Evolutionary conservation across 2,113 vertebrate genomes (phyloP), one percentile per base, ranked within the genome.

Genomic region (Platycercus adscitus): DNA sequence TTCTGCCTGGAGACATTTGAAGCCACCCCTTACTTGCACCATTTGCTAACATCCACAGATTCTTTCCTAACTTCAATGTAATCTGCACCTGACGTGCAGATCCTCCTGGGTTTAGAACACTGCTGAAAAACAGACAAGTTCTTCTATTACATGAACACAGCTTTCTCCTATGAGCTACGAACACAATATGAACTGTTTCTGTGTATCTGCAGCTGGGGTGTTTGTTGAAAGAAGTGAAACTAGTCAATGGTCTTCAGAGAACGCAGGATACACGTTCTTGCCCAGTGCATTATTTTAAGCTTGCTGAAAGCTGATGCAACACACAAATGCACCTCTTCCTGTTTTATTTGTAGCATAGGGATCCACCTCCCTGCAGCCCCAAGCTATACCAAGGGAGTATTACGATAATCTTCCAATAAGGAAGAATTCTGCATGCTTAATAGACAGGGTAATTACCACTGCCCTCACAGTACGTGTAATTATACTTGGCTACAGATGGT

Each of bases 371-470:
- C 61, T 50, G 14, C 79, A 88, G 72, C 53, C 82, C 46, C 33
- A 88, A 11, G 6, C 73, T 63, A 63, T 41, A 84, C 19, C 19
- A 71, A 50, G 63, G 39, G 44, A 96, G 66, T 53, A 87, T 49
- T 81, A 69, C 83, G 87, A 78, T 14, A 44, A 85, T 55, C 47
- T 85, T 72, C 69, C 29, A 66, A 63, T 19, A 82, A 92, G 76
- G 31, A 83, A 68, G 64, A 96, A 89, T 66, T 88, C 47, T 78
- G 69, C 73, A 28, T 25, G 78, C 86, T 66, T 60, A 21, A 53
- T 72, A 91, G 70, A 53, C 73, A 95, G 86, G 68, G 31, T 91
- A 93, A 94, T 88, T 91, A 82, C 47, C 70, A 43, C 61, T 88
- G 93, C 53, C 66, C 6, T 25, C 88, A 83, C 47, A 63, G 70